Conservation (phyloP, 2,888 invertebrate genomes). For the Pterostichus madidus region DNA sequence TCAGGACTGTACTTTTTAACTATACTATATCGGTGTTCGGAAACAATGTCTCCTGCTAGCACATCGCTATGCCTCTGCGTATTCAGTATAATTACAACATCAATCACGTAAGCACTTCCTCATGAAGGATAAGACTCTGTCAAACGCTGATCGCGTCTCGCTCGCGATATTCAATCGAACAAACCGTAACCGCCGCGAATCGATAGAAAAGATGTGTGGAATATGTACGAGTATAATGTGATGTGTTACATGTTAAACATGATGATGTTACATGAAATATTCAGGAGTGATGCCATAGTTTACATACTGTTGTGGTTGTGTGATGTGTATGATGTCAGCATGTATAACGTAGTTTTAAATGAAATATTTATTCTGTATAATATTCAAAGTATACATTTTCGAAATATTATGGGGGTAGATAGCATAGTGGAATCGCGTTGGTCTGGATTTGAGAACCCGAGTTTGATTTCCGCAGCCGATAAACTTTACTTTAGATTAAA, state of each 20-base stretch:
- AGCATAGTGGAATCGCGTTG: too few relatives aligned
- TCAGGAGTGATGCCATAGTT: slow-evolving; percentile 31
- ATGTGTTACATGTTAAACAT: slow-evolving; percentile 36
- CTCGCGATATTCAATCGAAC: background rate
- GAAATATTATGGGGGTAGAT: too few relatives aligned
- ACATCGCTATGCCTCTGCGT: background rate
- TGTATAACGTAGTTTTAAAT: background rate
- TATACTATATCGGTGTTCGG: too few relatives aligned
- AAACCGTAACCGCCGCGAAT: background rate
- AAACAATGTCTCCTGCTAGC: background rate
- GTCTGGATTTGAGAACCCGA: too few relatives aligned
- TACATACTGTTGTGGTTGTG: slow-evolving; percentile 20
- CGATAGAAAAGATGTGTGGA: slow-evolving; percentile 12
- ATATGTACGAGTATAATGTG: background rate
- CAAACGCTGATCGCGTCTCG: background rate
- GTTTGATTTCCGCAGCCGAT: too few relatives aligned
- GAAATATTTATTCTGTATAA: too few relatives aligned
- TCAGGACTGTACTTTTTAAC: too few relatives aligned
- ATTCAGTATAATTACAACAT: slow-evolving; percentile 3
- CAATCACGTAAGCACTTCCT: background rate
- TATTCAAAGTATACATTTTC: too few relatives aligned
- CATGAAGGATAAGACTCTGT: background rate
- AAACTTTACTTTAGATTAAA: too few relatives aligned
- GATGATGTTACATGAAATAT: slow-evolving; percentile 41
- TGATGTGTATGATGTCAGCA: slow-evolving; percentile 6